These are phyloP conservation scores for Tubulanus polymorphus DNA, from an alignment of 2,888 invertebrate species.

Conservation along the genomic window DNA sequence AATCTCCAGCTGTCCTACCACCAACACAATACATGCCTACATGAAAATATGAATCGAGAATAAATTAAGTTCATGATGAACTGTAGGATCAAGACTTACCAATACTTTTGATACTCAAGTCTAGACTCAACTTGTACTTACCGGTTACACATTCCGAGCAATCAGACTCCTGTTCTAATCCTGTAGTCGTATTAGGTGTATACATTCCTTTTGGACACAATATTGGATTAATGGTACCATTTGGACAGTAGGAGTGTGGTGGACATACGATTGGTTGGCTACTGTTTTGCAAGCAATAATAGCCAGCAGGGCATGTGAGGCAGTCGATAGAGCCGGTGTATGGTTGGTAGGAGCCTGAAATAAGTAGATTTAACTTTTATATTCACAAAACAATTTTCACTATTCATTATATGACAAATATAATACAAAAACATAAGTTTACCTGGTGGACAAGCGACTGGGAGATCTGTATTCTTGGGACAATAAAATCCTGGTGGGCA, in stretches of 20 bases:
- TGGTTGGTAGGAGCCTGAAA: constrained; percentile 40
- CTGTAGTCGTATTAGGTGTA: constrained; percentile 26
- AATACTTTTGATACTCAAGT: neutral
- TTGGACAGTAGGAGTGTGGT: constrained; percentile 41
- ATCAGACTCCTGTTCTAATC: constrained; percentile 27
- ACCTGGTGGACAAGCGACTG: constrained; percentile 34
- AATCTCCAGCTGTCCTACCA: constrained; percentile 38
- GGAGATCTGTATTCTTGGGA: constrained; percentile 27
- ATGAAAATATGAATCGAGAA: constrained; percentile 2
- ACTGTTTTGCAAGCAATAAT: constrained; percentile 34
- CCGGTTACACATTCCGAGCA: constrained; percentile 38
- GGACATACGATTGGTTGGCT: constrained; percentile 37
- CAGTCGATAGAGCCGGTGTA: constrained; percentile 27
- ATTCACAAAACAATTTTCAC: neutral
- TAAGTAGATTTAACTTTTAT: constrained; percentile 1
- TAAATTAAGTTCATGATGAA: neutral
- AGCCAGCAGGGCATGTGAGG: constrained; percentile 30
- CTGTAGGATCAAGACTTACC: too few species aligned
- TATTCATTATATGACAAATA: neutral
- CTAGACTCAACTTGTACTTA: constrained; percentile 13
- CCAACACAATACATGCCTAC: constrained; percentile 46
- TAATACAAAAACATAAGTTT: constrained; percentile 1
- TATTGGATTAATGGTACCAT: constrained; percentile 31
- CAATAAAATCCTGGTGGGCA: constrained; percentile 41
- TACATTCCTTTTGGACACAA: constrained; percentile 44